Conservation (phyloP, 2,113 vertebrate species). For the Aptenodytes forsteri region DNA sequence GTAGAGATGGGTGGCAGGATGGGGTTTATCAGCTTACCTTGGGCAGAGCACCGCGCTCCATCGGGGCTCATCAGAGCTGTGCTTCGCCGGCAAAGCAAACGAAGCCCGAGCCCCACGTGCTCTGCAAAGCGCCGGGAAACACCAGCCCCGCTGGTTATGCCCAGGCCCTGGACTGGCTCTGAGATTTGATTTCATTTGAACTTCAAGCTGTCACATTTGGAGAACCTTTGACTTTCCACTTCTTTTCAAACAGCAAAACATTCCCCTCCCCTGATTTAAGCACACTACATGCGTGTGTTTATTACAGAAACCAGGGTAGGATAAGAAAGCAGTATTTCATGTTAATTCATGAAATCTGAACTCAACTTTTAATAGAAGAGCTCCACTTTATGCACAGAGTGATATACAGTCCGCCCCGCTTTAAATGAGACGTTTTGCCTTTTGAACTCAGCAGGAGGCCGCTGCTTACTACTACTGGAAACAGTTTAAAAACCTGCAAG, state of each 20-base stretch:
- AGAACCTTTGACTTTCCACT: not conserved
- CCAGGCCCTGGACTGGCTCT: not conserved
- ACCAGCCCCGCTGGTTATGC: not conserved
- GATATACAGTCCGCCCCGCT: slow-evolving; percentile 28
- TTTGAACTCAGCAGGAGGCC: slow-evolving; percentile 68
- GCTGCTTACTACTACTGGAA: slow-evolving; percentile 50
- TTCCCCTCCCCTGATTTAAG: slow-evolving; percentile 3
- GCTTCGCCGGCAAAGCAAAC: not conserved
- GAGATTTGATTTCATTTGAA: not conserved
- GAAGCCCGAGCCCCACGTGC: not conserved
- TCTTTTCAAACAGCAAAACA: not conserved
- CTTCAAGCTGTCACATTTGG: not conserved
- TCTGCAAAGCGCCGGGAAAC: not conserved
- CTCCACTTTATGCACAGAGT: slow-evolving; percentile 40
- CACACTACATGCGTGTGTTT: not conserved
- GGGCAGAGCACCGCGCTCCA: not conserved
- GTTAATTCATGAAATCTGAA: slow-evolving; percentile 60
- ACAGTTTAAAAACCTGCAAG: slow-evolving; percentile 10
- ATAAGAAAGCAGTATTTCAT: slow-evolving; percentile 51
- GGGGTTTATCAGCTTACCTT: not conserved
- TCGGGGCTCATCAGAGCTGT: not conserved
- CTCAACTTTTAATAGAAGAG: slow-evolving; percentile 60
- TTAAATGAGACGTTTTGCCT: slow-evolving; percentile 46
- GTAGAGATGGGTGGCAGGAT: not conserved
- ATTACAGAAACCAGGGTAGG: slow-evolving; percentile 50